Conservation (phyloP, 2,888 invertebrate genomes). For the Eristalis arbustorum region DNA sequence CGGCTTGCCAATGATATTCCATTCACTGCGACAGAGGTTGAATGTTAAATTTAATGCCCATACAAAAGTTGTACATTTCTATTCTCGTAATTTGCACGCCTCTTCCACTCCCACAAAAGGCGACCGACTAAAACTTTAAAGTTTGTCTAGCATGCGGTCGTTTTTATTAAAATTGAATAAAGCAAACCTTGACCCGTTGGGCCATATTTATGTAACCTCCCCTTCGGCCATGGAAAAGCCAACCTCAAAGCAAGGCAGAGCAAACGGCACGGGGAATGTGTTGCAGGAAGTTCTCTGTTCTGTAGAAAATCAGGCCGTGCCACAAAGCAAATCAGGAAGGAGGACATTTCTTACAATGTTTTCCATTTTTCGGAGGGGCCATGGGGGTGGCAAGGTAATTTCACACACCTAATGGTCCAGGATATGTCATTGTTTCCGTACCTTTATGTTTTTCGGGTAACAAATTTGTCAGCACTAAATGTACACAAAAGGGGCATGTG, state of each 20-base stretch:
- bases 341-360: background rate
- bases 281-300: background rate
- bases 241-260: background rate
- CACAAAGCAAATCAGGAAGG: constrained; percentile 7
- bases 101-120: background rate
- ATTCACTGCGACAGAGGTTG: background rate
- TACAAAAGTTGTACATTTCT: background rate
- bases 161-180: background rate
- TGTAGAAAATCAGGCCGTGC: background rate
- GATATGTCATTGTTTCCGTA: constrained; percentile 16
- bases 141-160: background rate
- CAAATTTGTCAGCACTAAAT: background rate
- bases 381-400: background rate
- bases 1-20: background rate
- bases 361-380: background rate
- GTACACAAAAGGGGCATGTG: background rate
- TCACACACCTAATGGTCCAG: background rate
- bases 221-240: background rate
- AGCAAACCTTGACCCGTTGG: background rate
- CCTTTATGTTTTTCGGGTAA: background rate
- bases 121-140: background rate
- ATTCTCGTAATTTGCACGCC: background rate
- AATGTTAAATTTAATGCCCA: background rate
- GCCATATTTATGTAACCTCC: background rate
- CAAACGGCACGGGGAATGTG: background rate